Base-by-base conservation (phyloP, 2,888 invertebrate genomes). In the Chrysotoxum bicinctum region DNA sequence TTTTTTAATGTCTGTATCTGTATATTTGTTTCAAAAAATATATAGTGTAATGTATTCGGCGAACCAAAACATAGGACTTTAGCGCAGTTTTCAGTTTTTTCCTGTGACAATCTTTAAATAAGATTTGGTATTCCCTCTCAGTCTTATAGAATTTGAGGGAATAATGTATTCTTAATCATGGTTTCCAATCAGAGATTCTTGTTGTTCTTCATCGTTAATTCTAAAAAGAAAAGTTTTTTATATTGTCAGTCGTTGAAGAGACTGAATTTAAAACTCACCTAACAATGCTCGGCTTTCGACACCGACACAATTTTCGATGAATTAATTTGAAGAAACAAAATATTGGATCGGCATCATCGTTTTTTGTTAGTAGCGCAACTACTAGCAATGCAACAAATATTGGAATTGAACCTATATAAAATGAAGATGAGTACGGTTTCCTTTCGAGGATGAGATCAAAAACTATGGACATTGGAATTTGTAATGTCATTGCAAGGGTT, bases 381-480 rank as follows among this genome's bases (percentile, higher is more conserved):
- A 92, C 75, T 12, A 92, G 72, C 77, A 92, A 83, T 26, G 92
- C 90, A 66, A 96, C 87, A 88, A 97, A 93, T 92, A 97, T 95
- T 45, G 97, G 97, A 83, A 96, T 91, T 5, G 95, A 94, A 35
- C 97, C 97, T 56, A 96, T 91, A 90, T 97, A 96, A 91, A 97
- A 96, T 89, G 95, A 92, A 58, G 93, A 93, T 12, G 95, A 93
- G 89, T 94, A 95, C 16, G 94, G 93, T 88, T 96, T 94, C 88
- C 94, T 93, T 90, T 95, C 95, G 50, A 96, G 91, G 66, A 96
- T 90, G 48, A 96, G 94, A 92, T 98, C 98, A 88, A 96, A 97
- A 88, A 96, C 92, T 94, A 98, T 96, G 40, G 97, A 95, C 92
- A 99, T 94, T 72, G 99, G 99, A 91, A 97, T 96, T 86, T 96